Evolutionary conservation across 2,797 vertebrate genomes (phyloP), one percentile per base, ranked within the genome.

Genomic region (Mallotus villosus): DNA sequence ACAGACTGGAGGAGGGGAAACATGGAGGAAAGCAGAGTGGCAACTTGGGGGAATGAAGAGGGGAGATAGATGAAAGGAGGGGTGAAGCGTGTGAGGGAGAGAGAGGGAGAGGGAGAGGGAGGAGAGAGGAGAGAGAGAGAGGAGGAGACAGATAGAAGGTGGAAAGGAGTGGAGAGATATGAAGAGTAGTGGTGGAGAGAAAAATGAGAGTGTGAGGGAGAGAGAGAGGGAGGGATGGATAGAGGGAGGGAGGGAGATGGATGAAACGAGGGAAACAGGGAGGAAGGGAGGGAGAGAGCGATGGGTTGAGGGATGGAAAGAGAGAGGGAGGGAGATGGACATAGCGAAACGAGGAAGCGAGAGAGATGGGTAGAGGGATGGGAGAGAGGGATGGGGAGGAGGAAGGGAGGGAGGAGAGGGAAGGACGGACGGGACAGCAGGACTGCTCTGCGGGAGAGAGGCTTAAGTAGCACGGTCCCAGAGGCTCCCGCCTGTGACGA

Each of bases 401-500:
- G 63, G 53, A 53, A 75, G 74, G 64, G 72, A 81, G 49, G 49
- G 37, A 60, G 24, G 70, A 58, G 73, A 78, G 71, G 34, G 37
- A 41, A 41, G 37, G 37, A 41, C 1, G 68, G 78, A 75, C n/a
- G 11, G 77, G 76, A 79, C 84, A 88, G 83, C 81, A 76, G 85
- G 87, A 70, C 67, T 69, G 67, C 81, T 89, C 85, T 21, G 67
- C 73, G 81, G 86, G 86, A 86, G 84, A 75, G 74, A 78, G 85
- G 82, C 78, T 92, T 86, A 89, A 88, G 82, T 80, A 84, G 84
- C 79, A 60, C 81, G 80, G 78, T 85, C 82, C 72, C 68, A 60
- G 55, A 78, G 74, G 79, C 81, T 80, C 88, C 86, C 65, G 72
- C 74, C 74, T 77, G 78, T 73, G 63, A 71, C 49, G 71, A 84